Conservation (phyloP, 2,797 vertebrate genomes). For the Tachyglossus aculeatus region DNA sequence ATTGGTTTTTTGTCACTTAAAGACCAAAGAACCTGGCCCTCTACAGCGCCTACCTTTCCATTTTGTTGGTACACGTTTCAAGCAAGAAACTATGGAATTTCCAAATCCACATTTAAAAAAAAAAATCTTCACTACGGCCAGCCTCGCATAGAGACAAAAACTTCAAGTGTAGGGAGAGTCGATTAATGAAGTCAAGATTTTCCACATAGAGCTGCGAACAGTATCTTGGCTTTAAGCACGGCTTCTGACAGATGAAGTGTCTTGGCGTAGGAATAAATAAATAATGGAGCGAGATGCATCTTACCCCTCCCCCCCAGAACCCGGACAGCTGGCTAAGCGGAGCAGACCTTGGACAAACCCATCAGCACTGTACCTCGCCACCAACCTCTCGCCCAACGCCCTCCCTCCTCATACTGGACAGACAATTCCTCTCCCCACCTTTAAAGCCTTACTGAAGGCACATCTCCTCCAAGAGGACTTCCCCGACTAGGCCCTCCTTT, state of each 20-base stretch:
- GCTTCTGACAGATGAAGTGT: not conserved
- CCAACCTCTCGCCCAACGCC: too few relatives aligned
- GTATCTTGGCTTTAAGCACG: not conserved
- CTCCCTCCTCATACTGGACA: too few relatives aligned
- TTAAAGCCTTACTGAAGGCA: too few relatives aligned
- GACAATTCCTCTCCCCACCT: too few relatives aligned
- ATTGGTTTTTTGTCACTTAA: not conserved
- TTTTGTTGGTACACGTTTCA: rapidly evolving
- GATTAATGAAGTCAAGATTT: not conserved
- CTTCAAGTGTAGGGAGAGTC: not conserved
- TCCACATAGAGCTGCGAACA: not conserved
- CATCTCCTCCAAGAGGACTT: too few relatives aligned
- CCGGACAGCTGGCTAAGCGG: too few relatives aligned
- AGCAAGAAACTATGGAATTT: not conserved
- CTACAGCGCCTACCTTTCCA: not conserved
- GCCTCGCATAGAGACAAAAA: not conserved
- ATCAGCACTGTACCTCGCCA: too few relatives aligned
- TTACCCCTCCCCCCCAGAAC: too few relatives aligned
- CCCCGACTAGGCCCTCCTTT: too few relatives aligned
- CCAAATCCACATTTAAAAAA: not conserved
- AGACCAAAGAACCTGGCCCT: not conserved
- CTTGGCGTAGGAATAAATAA: not conserved
- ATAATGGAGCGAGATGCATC: not conserved
- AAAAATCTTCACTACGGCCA: too few relatives aligned
- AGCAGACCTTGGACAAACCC: too few relatives aligned